These are phyloP conservation scores for Agrochola circellaris DNA, from an alignment of 2,888 invertebrate species.

Conservation along the genomic window DNA sequence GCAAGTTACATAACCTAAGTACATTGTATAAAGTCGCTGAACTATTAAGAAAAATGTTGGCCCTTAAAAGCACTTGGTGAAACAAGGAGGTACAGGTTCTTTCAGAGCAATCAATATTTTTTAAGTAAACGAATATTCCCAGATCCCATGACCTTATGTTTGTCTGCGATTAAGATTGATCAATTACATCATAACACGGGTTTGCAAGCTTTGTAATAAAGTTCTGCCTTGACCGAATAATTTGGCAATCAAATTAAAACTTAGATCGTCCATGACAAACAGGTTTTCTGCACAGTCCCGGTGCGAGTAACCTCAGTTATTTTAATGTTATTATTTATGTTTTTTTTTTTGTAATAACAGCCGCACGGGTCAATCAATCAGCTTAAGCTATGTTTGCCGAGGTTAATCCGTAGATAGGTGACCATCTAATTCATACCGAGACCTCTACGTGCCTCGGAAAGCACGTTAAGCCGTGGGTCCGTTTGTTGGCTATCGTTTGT, in stretches of 20 bases:
- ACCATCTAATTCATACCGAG: not conserved
- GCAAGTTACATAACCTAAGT: too few relatives aligned
- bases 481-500: not conserved
- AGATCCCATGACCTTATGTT: not conserved
- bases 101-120: not conserved
- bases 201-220: conserved; percentile 24
- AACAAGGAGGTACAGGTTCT: not conserved
- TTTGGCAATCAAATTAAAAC: conserved; percentile 56
- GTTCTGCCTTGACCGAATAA: conserved; percentile 57
- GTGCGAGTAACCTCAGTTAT: conserved; percentile 23
- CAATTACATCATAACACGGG: conserved; percentile 27
- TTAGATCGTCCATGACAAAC: conserved; percentile 48
- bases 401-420: not conserved
- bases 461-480: too few relatives aligned
- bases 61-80: not conserved
- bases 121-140: not conserved
- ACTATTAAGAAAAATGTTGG: not conserved
- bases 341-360: not conserved
- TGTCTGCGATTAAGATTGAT: conserved; percentile 15
- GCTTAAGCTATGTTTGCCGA: not conserved
- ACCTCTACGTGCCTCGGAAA: not conserved
- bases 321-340: not conserved
- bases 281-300: conserved; percentile 41
- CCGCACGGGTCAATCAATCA: not conserved
- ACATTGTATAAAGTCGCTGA: not conserved